Base-by-base conservation (phyloP, 1,140 invertebrate genomes). In the Andrena cerasifolii region DNA sequence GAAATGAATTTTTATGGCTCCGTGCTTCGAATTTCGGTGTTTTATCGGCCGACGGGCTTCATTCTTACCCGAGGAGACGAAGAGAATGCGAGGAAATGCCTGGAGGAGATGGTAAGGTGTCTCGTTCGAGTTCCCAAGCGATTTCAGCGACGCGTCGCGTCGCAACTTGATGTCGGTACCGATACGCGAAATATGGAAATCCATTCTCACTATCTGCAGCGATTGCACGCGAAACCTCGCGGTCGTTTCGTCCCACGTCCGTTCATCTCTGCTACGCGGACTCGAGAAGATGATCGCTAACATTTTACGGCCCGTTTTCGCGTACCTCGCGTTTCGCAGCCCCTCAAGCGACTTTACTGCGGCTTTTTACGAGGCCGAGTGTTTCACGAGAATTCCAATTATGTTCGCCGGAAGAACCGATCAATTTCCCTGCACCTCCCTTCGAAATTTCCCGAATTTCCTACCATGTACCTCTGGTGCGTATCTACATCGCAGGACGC, bases 1-100 rank as follows among this genome's bases (percentile, higher is more conserved):
- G 21, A 12, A 21, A 73, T 73, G 31, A 73, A 73, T 73, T 73
- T 62, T 62, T 53, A 62, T 62, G 5, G 36, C n/a, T 10, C 0
- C 8, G 5, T 2, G 7, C 7, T 24, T 49, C 1, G 53, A 6
- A 70, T 45, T 56, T 45, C 14, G 12, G 51, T 24, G 1, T 31
- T 56, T 54, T 26, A 54, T 67, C 16, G 49, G 31, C 3, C 7
- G 26, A 21, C 26, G 28, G 63, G 2, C 18, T 40, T 67, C 18
- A 21, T 36, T 6, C 28, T n/a, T 31, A 5, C 7, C 40, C 24
- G 33, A 59, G 1, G 2, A 24, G 24, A 40, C 5, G 4, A 3
- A 24, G 21, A 14, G 28, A 36, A 33, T 14, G n/a, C n/a, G 21
- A 16, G 5, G 59, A 16, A 7, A 6, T 14, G 14, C 51, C 7